Percentiles rank a stretch among this genome's conserved stretches.
Evolutionary conservation across 2,888 invertebrate genomes (phyloP).

Genomic region (Drosophila recens): DNA sequence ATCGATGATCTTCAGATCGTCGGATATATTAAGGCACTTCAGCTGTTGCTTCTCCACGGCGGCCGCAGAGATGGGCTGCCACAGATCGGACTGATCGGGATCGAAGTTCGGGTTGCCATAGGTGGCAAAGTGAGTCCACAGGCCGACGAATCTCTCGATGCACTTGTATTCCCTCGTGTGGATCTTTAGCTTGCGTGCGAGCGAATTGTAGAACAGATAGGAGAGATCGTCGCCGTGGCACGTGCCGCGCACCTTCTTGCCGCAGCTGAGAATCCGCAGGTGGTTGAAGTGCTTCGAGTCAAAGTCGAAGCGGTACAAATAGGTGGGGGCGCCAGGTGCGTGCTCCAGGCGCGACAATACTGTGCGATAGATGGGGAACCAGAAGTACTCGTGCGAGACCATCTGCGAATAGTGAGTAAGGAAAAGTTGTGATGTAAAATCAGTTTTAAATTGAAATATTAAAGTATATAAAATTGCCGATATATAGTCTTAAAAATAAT

Average conservation of each 20-base stretch:
- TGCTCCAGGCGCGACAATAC: conserved; percentile 82
- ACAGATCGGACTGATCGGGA: conserved; percentile 74
- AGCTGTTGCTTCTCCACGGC: conserved; percentile 75
- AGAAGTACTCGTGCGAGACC: conserved; percentile 85
- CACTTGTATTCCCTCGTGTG: conserved; percentile 83
- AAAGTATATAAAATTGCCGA: too few relatives aligned
- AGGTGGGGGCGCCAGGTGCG: conserved; percentile 81
- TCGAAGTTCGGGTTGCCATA: conserved; percentile 82
- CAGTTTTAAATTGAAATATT: too few relatives aligned
- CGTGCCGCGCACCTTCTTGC: conserved; percentile 83
- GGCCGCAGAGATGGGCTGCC: conserved; percentile 76
- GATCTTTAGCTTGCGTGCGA: conserved; percentile 80
- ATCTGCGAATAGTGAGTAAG: conserved; percentile 70
- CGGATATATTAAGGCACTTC: conserved; percentile 85
- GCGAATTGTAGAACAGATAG: conserved; percentile 84
- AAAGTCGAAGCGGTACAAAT: conserved; percentile 84
- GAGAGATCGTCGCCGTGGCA: conserved; percentile 85
- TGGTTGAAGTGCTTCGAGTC: conserved; percentile 85
- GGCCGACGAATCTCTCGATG: conserved; percentile 82
- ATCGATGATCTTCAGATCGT: conserved; percentile 82
- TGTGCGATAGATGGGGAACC: conserved; percentile 85
- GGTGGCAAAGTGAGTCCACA: conserved; percentile 84
- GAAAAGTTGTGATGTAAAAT: too few relatives aligned
- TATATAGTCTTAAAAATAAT: too few relatives aligned
- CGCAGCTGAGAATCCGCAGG: conserved; percentile 83